These are phyloP conservation scores for Saimiri boliviensis DNA, from an alignment of 2,113 vertebrate species.

Conservation along the genomic window DNA sequence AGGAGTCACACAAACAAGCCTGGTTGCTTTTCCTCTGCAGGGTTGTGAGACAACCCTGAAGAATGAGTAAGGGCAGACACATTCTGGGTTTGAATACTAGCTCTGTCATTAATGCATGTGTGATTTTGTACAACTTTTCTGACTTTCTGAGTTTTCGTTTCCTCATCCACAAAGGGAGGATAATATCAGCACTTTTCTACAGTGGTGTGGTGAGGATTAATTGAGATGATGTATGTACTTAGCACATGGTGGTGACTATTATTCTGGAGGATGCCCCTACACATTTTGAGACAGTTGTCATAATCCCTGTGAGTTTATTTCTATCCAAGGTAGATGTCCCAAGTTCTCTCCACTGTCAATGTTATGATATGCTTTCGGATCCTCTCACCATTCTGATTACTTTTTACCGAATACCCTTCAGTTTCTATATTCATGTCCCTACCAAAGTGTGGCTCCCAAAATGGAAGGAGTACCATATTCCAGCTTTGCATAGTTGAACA, in stretches of 20 bases:
- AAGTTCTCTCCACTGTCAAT: not conserved
- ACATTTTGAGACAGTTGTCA: not conserved
- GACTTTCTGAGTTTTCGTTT: not conserved
- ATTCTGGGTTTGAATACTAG: not conserved
- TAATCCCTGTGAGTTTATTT: not conserved
- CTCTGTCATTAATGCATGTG: not conserved
- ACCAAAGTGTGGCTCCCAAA: not conserved
- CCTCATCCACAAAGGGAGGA: not conserved
- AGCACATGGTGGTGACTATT: not conserved
- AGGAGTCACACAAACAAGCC: not conserved
- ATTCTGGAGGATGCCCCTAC: not conserved
- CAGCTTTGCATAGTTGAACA: not conserved
- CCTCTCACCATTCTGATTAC: not conserved
- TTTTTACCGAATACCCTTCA: not conserved
- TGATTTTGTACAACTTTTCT: not conserved
- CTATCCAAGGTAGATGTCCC: not conserved
- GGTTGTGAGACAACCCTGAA: not conserved
- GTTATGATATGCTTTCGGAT: not conserved
- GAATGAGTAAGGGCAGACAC: not conserved
- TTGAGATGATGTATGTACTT: not conserved
- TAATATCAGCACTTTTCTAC: not conserved
- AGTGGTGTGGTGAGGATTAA: not conserved
- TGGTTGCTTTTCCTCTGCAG: not conserved
- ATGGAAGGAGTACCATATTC: not conserved
- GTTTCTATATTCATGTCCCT: not conserved